Conservation (phyloP, 2,888 invertebrate species). For the Dryobotodes eremita region DNA sequence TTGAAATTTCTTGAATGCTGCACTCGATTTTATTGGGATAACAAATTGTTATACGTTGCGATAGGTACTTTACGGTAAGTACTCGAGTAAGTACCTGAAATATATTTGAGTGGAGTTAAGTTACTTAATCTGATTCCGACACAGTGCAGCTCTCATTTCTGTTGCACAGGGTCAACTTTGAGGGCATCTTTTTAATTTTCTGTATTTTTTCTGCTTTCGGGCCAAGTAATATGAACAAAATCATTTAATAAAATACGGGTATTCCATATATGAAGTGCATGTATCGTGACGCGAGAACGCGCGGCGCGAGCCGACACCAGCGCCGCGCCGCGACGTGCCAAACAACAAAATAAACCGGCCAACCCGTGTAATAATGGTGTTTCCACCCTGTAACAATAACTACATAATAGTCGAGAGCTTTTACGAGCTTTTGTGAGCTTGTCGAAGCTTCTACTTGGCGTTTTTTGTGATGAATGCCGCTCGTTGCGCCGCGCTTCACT, state of each 20-base stretch:
- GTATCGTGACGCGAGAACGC: conserved; percentile 49
- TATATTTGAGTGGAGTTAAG: conserved; percentile 17
- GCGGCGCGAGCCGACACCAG: conserved; percentile 66
- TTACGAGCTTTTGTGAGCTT: conserved; percentile 90
- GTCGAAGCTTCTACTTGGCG: conserved; percentile 88
- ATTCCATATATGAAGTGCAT: conserved; percentile 47
- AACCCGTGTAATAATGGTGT: conserved; percentile 89
- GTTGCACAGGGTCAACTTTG: neutral
- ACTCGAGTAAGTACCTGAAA: conserved; percentile 37
- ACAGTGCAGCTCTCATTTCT: conserved; percentile 21
- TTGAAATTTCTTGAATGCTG: conserved; percentile 73
- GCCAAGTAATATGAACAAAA: conserved; percentile 2
- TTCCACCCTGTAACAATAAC: conserved; percentile 91
- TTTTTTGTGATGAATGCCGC: conserved; percentile 87
- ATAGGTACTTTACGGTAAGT: conserved; percentile 42
- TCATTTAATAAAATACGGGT: conserved; percentile 18
- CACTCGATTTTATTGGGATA: conserved; percentile 69
- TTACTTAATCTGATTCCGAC: conserved; percentile 29
- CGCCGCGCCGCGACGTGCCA: conserved; percentile 79
- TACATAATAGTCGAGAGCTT: conserved; percentile 90
- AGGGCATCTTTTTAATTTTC: neutral
- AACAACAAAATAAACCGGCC: conserved; percentile 88
- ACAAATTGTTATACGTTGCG: conserved; percentile 59
- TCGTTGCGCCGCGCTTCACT: conserved; percentile 78
- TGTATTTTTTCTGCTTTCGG: neutral